These are phyloP conservation scores for Merodon equestris DNA, from an alignment of 2,888 invertebrate genomes.

Conservation along the genomic window DNA sequence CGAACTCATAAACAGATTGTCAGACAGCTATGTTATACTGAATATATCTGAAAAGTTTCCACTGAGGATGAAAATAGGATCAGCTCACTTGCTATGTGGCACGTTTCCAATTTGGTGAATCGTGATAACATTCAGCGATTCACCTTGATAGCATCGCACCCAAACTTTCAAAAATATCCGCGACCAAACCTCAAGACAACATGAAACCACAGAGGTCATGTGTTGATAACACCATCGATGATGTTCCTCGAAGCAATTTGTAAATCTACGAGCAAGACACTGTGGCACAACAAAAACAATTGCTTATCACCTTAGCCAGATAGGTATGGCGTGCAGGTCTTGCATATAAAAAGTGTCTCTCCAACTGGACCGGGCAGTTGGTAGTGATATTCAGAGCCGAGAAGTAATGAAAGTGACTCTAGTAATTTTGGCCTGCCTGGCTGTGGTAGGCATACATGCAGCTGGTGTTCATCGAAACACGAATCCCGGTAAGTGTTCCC, in stretches of 20 bases:
- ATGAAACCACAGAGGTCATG: conserved; percentile 38
- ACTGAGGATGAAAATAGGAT: too few species aligned
- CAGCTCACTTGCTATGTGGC: too few species aligned
- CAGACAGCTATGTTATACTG: too few species aligned
- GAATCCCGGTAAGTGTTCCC: neutral
- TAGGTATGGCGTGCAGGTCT: conserved; percentile 7
- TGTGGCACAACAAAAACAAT: conserved; percentile 26
- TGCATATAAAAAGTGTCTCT: conserved; percentile 33
- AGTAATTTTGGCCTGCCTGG: conserved; percentile 73
- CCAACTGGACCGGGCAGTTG: conserved; percentile 34
- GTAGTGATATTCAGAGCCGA: conserved; percentile 28
- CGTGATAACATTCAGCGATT: too few species aligned
- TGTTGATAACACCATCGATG: conserved; percentile 32
- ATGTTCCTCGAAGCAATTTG: neutral
- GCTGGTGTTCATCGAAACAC: conserved; percentile 36
- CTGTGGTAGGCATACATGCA: conserved; percentile 72
- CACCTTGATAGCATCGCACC: neutral
- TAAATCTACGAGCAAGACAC: too few species aligned
- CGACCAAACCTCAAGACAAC: conserved; percentile 11
- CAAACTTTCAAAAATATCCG: conserved; percentile 35
- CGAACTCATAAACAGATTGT: too few species aligned
- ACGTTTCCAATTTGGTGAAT: too few species aligned
- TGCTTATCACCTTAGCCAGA: conserved; percentile 28
- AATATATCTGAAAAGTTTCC: too few species aligned
- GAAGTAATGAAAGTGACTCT: conserved; percentile 73